Conservation (phyloP, 2,888 invertebrate genomes). For the Drosophila recens region DNA sequence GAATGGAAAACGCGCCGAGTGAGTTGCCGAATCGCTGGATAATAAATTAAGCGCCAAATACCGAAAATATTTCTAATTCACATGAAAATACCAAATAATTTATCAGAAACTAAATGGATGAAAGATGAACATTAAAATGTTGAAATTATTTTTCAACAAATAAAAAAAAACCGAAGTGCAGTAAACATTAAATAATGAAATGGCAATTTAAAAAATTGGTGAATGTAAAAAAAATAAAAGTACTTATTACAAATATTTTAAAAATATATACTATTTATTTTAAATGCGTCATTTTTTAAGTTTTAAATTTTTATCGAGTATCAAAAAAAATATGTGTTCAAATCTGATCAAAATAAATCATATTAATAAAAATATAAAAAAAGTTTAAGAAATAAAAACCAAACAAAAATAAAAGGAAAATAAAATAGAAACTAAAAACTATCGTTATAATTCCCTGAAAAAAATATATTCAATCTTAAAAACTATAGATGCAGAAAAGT, state of each 20-base stretch:
- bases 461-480: neutral
- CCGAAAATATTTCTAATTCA: slow-evolving; percentile 58
- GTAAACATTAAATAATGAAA: slow-evolving; percentile 4
- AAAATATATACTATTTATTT: neutral
- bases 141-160: slow-evolving; percentile 38
- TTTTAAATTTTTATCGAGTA: neutral
- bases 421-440: too few species aligned
- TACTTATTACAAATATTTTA: neutral
- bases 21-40: slow-evolving; percentile 49
- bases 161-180: neutral
- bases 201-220: slow-evolving; percentile 10
- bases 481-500: neutral
- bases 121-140: slow-evolving; percentile 49
- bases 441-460: too few species aligned
- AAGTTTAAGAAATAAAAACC: neutral
- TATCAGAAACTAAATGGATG: slow-evolving; percentile 61
- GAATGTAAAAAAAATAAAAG: neutral
- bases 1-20: slow-evolving; percentile 55
- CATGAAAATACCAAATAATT: slow-evolving; percentile 60
- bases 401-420: neutral
- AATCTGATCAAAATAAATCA: too few species aligned
- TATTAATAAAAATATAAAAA: neutral
- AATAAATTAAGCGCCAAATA: slow-evolving; percentile 70
- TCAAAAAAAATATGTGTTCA: neutral
- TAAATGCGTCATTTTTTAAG: neutral